Conservation (phyloP, 2,113 vertebrate genomes). For the Phasianus colchicus region DNA sequence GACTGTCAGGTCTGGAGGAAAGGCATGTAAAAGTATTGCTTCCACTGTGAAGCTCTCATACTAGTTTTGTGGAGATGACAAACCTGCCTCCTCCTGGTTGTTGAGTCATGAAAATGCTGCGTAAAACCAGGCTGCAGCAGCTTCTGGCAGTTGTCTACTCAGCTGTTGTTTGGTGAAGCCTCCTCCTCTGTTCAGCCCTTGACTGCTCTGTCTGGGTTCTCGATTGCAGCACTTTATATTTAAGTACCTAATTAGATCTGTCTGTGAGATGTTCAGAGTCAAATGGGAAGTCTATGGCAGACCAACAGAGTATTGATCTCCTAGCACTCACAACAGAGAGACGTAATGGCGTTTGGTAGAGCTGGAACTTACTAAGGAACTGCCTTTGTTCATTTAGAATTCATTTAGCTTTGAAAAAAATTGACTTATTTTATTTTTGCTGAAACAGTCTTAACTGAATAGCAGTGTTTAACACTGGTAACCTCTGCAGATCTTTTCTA, state of each 20-base stretch:
- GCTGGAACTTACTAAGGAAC: background rate
- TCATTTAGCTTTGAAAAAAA: background rate
- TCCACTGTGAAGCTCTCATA: background rate
- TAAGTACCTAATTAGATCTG: background rate
- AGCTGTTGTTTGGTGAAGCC: background rate
- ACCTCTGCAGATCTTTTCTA: background rate
- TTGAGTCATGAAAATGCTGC: fast-evolving
- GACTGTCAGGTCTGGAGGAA: background rate
- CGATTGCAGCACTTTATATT: background rate
- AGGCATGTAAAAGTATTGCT: background rate
- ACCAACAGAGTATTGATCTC: background rate
- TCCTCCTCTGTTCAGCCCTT: fast-evolving
- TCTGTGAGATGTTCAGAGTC: background rate
- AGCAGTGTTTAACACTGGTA: background rate
- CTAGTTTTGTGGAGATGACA: background rate
- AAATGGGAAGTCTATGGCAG: fast-evolving
- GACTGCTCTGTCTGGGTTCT: background rate
- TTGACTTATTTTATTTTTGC: background rate
- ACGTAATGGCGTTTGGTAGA: background rate
- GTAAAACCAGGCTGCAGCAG: background rate
- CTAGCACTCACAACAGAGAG: background rate
- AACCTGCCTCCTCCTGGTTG: background rate
- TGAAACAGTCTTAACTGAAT: background rate
- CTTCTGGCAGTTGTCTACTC: background rate
- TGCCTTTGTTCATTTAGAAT: background rate